Base-by-base conservation (phyloP, 2,113 vertebrate genomes). In the Puma concolor region DNA sequence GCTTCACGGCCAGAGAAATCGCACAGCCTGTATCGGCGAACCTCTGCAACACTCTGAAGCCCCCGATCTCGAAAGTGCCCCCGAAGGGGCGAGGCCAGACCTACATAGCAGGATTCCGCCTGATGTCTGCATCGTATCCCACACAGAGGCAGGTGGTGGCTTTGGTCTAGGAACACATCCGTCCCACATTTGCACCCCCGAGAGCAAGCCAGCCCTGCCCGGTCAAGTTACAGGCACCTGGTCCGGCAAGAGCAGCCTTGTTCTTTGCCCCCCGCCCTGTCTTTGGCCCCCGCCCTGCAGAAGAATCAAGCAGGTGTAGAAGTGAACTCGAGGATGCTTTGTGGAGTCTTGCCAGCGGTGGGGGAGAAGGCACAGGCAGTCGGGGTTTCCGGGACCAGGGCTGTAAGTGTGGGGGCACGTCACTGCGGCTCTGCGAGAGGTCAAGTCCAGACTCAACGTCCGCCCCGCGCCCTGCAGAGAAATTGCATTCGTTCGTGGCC, bases 271-370 rank as follows among this genome's bases (percentile, higher is more conserved):
- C n/a, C n/a, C n/a, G n/a, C n/a, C 16, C 29, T 54, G 50, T 88
- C 21, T 8, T 5, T 10, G 21, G 41, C 12, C 38, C 23, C 25
- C 1, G 27, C 63, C 31, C 10, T 19, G 0, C 12, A 8, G 25
- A 48, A 23, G 52, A 25, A 15, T 19, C 10, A 12, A 4, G 1
- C 0, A 8, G 25, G 36, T n/a, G 80, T 72, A 44, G 16, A 52
- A 50, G 9, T 33, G 48, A 21, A 36, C n/a, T 19, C 16, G 23
- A 38, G n/a, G n/a, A 54, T 2, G 1, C 19, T n/a, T 64, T 5
- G 5, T 4, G 1, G 12, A 44, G 15, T 29, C 29, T 25, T 36
- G 41, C 29, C 25, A 50, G 52, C 15, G 8, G 82, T 21, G 31
- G 33, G 13, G 17, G 25, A 87, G 38, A 41, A 52, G 52, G 8